Evolutionary conservation across 1,140 invertebrate genomes (phyloP).

Genomic region (Zaprionus inermis): DNA sequence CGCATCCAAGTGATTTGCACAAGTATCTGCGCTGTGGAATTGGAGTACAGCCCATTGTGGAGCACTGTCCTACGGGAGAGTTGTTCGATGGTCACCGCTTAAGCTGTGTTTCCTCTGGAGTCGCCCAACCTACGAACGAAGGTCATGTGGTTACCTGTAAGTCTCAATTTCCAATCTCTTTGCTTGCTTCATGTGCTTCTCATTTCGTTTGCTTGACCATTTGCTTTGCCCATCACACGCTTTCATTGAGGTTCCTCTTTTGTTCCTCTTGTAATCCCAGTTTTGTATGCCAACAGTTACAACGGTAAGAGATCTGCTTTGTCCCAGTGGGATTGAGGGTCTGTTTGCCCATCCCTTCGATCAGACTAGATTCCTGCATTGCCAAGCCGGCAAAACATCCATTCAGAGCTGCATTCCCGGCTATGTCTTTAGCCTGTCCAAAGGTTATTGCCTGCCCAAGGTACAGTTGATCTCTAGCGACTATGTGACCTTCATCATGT

Average conservation of each 20-base stretch:
- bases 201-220: not conserved
- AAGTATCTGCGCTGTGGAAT: slow-evolving; percentile 88
- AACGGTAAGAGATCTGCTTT: slow-evolving; percentile 39
- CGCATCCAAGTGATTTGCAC: slow-evolving; percentile 86
- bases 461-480: slow-evolving; percentile 84
- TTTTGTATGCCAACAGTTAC: slow-evolving; percentile 33
- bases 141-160: slow-evolving; percentile 39
- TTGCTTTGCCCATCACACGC: slow-evolving; percentile 35
- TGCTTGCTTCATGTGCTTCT: slow-evolving; percentile 9
- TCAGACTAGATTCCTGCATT: slow-evolving; percentile 88
- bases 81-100: slow-evolving; percentile 86
- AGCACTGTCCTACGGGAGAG: slow-evolving; percentile 87
- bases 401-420: slow-evolving; percentile 87
- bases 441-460: slow-evolving; percentile 86
- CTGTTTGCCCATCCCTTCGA: slow-evolving; percentile 86
- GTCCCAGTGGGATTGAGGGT: slow-evolving; percentile 77
- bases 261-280: slow-evolving; percentile 62
- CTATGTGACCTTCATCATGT: slow-evolving; percentile 68
- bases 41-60: slow-evolving; percentile 85
- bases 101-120: slow-evolving; percentile 86
- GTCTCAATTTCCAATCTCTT: slow-evolving; percentile 22
- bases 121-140: slow-evolving; percentile 83
- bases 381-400: slow-evolving; percentile 85
- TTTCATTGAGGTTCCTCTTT: slow-evolving; percentile 9
- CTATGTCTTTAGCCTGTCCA: slow-evolving; percentile 87